Percentiles rank a stretch among this genome's conserved stretches.
phyloP scores from a whole-genome alignment of 2,113 vertebrate genomes.

The Nibea coibor region DNA sequence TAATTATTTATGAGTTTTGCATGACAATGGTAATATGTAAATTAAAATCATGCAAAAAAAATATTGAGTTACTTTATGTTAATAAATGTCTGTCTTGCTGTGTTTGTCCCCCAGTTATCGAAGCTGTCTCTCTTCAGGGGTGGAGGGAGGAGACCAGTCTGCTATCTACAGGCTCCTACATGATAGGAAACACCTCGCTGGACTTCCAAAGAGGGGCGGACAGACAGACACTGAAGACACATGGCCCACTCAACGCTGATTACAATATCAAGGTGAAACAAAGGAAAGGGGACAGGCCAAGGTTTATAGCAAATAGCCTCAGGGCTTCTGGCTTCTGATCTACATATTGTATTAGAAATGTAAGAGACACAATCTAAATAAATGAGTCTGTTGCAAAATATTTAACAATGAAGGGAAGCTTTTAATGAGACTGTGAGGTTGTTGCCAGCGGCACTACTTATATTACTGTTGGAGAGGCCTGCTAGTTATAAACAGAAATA shows the following conservation, averaged over 20 bases:
- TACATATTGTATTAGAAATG: slow-evolving; percentile 13
- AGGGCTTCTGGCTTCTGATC: background rate
- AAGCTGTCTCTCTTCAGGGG: slow-evolving; percentile 89
- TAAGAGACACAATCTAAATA: background rate
- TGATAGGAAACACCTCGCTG: slow-evolving; percentile 89
- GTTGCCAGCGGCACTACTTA: background rate
- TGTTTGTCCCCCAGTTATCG: slow-evolving; percentile 84
- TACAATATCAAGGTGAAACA: slow-evolving; percentile 91
- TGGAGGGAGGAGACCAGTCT: slow-evolving; percentile 87
- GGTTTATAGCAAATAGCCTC: background rate
- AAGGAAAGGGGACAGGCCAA: background rate
- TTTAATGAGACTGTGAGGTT: background rate
- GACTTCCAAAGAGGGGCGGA: slow-evolving; percentile 89
- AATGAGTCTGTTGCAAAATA: background rate
- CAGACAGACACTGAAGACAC: slow-evolving; percentile 87
- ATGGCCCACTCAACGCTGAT: slow-evolving; percentile 89
- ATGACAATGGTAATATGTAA: no score
- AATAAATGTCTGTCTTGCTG: background rate
- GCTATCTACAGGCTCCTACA: slow-evolving; percentile 81
- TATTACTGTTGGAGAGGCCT: background rate
- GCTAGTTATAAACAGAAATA: background rate
- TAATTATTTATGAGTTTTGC: background rate
- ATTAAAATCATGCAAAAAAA: no score
- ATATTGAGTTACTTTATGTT: background rate
- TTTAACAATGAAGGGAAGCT: background rate